phyloP scores from a whole-genome alignment of 2,888 invertebrate species.

The Xanthorhoe designata region DNA sequence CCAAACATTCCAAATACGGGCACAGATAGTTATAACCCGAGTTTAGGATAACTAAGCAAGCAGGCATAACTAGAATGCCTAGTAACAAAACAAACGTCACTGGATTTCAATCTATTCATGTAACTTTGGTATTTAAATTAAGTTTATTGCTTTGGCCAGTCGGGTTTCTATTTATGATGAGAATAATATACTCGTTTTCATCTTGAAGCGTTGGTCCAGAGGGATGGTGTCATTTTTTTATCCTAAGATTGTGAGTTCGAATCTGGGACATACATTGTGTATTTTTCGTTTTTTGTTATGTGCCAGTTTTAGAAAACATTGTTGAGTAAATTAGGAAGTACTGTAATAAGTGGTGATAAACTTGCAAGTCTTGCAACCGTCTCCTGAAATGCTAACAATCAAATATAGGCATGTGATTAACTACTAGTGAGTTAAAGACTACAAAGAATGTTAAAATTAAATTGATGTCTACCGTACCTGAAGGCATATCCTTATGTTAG shows the following conservation, averaged over 20 bases:
- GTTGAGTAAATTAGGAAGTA: too few species aligned
- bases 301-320: too few species aligned
- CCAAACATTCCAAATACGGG: constrained; percentile 42
- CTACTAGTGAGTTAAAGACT: too few species aligned
- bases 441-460: not conserved
- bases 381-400: too few species aligned
- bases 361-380: not conserved
- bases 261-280: not conserved
- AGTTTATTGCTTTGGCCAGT: constrained; percentile 10
- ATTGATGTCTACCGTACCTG: not conserved
- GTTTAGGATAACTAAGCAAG: constrained; percentile 35
- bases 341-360: not conserved
- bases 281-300: too few species aligned
- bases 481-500: too few species aligned
- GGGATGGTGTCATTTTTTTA: not conserved
- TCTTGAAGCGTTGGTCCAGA: not conserved
- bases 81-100: constrained; percentile 28
- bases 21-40: constrained; percentile 37
- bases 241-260: not conserved
- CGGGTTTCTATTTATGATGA: not conserved
- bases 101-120: constrained; percentile 34
- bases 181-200: not conserved
- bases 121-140: constrained; percentile 28
- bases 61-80: constrained; percentile 32
- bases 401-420: not conserved